These are phyloP conservation scores for Philopotamus ludificatus DNA, from an alignment of 1,140 invertebrate species.

Conservation along the genomic window DNA sequence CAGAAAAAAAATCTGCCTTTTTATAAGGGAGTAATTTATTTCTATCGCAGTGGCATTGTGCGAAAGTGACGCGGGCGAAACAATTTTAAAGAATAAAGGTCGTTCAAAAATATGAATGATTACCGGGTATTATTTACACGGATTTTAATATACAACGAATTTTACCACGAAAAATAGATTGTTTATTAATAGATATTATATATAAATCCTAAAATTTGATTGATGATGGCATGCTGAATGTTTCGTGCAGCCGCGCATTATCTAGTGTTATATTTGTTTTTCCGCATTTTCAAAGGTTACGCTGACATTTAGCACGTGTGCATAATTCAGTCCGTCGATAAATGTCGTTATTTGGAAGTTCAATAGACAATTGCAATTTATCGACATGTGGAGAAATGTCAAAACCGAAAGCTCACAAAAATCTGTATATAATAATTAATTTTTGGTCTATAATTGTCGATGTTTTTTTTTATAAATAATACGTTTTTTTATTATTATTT, in stretches of 20 bases:
- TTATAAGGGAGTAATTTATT: conserved; percentile 41
- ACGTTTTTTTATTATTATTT: too few relatives aligned
- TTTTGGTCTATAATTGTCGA: too few relatives aligned
- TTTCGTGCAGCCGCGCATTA: conserved; percentile 1
- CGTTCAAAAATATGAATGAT: conserved; percentile 39
- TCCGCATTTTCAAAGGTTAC: too few relatives aligned
- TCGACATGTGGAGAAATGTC: conserved; percentile 10
- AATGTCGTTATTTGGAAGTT: conserved; percentile 19
- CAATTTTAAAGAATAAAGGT: conserved; percentile 39
- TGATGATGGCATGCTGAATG: neutral
- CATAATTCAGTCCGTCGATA: conserved; percentile 15
- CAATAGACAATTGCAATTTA: conserved; percentile 8
- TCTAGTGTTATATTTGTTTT: too few relatives aligned
- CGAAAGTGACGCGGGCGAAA: conserved; percentile 39
- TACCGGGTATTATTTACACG: conserved; percentile 39
- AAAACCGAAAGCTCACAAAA: too few relatives aligned
- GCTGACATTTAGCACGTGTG: conserved; percentile 14
- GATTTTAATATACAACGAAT: conserved; percentile 30
- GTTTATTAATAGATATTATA: neutral
- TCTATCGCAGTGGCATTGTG: conserved; percentile 39
- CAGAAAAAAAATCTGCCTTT: conserved; percentile 29
- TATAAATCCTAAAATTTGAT: neutral
- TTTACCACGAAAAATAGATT: neutral
- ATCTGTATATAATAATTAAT: too few relatives aligned
- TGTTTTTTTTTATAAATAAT: neutral